Base-by-base conservation (phyloP, 2,797 vertebrate species). In the Manis crassicaudata region DNA sequence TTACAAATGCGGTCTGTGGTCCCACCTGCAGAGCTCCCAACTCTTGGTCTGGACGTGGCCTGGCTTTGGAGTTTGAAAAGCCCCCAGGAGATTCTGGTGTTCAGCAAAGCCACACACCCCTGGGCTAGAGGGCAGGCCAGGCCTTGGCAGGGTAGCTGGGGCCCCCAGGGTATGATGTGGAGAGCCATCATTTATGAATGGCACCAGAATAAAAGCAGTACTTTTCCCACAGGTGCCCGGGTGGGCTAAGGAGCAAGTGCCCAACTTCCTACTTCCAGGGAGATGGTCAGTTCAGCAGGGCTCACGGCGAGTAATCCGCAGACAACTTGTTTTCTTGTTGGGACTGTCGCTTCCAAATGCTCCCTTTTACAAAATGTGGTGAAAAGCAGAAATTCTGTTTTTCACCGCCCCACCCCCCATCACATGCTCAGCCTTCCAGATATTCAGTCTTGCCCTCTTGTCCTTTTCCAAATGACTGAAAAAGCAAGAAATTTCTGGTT, bases 401-500 rank as follows among this genome's bases (percentile, higher is more conserved):
- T 84, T 50, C 25, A 3, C 7, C n/a, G 3, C 72, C 8, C 43
- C 16, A 11, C 7, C 67, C 27, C 43, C 72, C 1, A 1, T 17
- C 1, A 54, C 54, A 18, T 54, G 18, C 60, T 81, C n/a, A 37
- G n/a, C 32, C 37, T 76, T 79, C 37, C n/a, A 52, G 35, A 16
- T 54, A 27, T 13, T 79, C 54, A 4, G 79, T 81, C 21, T 46
- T 32, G 54, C 12, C 83, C 68, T 81, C 21, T 46, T 27, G 54
- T 13, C 83, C 65, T 86, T 80, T 89, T 76, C 80, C 60, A 63
- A 43, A 62, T 43, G 58, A 81, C 93, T 89, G 85, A 88, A 58
- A 82, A 77, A 90, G 93, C 93, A 92, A 76, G 87, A 92, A 83
- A 17, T 80, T 94, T 95, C 50, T 94, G 93, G 87, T 56, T 75